phyloP scores from a whole-genome alignment of 2,888 invertebrate species.

The Scaptomyza parva region DNA sequence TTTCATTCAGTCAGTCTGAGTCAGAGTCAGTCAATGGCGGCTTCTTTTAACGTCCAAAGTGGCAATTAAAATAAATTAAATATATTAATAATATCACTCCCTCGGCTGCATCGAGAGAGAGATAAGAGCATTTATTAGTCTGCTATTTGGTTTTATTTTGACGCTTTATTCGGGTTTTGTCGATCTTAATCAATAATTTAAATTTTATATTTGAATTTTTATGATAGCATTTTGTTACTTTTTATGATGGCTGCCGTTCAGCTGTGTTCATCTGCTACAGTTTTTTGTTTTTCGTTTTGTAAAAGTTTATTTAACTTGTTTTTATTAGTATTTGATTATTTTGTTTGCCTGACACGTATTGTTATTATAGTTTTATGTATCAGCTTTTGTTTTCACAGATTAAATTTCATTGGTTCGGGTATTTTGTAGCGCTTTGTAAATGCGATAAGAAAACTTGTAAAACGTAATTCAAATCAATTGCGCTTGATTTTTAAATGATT shows the following conservation, averaged over 20 bases:
- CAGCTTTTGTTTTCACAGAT: conserved; percentile 36
- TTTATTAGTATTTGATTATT: conserved; percentile 48
- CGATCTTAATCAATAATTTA: conserved; percentile 79
- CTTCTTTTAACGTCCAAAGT: conserved; percentile 63
- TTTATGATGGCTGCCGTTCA: conserved; percentile 55
- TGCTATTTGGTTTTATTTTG: conserved; percentile 47
- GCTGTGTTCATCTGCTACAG: conserved; percentile 26
- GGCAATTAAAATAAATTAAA: conserved; percentile 82
- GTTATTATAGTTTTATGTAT: conserved; percentile 66
- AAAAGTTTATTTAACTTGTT: conserved; percentile 36
- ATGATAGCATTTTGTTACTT: conserved; percentile 56
- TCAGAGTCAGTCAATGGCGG: conserved; percentile 54
- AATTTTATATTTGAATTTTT: conserved; percentile 78
- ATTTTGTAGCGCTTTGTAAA: conserved; percentile 42
- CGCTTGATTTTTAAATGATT: conserved; percentile 57
- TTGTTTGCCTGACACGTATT: conserved; percentile 53
- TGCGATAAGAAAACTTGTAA: conserved; percentile 25
- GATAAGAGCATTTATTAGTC: conserved; percentile 35
- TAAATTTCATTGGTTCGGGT: conserved; percentile 55
- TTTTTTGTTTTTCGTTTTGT: conserved; percentile 37
- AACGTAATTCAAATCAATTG: conserved; percentile 32
- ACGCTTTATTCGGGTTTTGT: conserved; percentile 48
- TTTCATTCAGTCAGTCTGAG: conserved; percentile 17
- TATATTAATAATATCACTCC: conserved; percentile 82
- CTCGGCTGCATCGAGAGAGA: conserved; percentile 14